A percentile compares a stretch with the other conserved stretches of the same genome.
Evolutionary conservation across 2,888 invertebrate species (phyloP).

Genomic region (Agonum fuliginosum): DNA sequence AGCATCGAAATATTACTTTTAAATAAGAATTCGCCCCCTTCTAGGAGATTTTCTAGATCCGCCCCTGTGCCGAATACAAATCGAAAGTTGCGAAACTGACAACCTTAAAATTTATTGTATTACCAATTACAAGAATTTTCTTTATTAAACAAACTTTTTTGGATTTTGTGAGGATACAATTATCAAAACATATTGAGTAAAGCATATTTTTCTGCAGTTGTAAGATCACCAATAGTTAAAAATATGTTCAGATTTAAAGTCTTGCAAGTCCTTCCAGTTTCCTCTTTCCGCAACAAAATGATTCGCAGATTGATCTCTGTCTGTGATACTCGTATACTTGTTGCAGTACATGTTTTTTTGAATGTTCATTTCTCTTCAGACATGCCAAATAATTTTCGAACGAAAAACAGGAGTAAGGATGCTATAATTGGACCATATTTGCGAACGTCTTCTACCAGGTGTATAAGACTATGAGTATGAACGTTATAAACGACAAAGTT

Average conservation of each 20-base stretch:
- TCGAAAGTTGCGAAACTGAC: background rate
- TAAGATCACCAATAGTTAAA: background rate
- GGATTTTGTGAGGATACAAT: background rate
- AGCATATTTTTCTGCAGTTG: background rate
- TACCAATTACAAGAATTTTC: background rate
- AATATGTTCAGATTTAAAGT: background rate
- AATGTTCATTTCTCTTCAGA: conserved; percentile 5
- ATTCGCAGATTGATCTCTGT: background rate
- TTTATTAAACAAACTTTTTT: background rate
- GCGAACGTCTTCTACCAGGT: conserved; percentile 10
- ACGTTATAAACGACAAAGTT: conserved; percentile 28
- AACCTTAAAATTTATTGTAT: background rate
- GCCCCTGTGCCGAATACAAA: background rate
- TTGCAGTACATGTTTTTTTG: conserved; percentile 34
- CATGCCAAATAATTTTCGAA: conserved; percentile 39
- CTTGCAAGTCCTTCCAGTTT: background rate
- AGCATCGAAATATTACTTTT: too few relatives aligned
- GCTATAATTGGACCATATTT: conserved; percentile 8
- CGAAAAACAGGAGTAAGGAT: conserved; percentile 20
- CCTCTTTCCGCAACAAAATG: background rate
- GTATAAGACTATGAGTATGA: conserved; percentile 26
- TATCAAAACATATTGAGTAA: background rate
- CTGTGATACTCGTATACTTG: conserved; percentile 12
- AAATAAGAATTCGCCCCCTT: too few relatives aligned
- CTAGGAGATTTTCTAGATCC: too few relatives aligned